Evolutionary conservation across 1,140 invertebrate species (phyloP), one percentile per base, ranked within the genome.

Genomic region (Mamestra configurata): DNA sequence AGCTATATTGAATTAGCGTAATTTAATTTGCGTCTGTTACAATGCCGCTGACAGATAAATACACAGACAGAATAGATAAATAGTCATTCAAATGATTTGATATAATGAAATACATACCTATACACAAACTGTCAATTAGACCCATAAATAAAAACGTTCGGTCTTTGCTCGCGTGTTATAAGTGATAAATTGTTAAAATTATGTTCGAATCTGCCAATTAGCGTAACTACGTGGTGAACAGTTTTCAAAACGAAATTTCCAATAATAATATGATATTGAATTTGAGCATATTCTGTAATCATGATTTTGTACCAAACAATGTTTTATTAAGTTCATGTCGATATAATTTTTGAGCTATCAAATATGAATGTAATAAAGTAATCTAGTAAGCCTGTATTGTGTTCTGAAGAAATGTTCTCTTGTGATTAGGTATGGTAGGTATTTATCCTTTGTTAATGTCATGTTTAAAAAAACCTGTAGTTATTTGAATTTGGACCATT

Each of bases 181-280:
- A 31, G 35, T 8, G 37, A 13, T 66, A 43, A 22, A 15, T 68
- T 20, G 15, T 8, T 24, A 37, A 37, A 18, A 24, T 55, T 24
- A 68, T 68, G 22, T 68, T 66, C 18, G 0, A 49, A 68, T 68
- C 20, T 49, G 64, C 40, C 64, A 68, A 68, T 68, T 68, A 68
- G 43, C 18, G 37, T 66, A 43, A 66, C 61, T 66, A 66, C 8
- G 15, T 20, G 31, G 35, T 31, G 59, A 18, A 37, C 7, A 15
- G 15, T 35, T 27, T n/a, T 43, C 18, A 27, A 43, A 22, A 13
- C 61, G 0, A 66, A 46, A 46, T 49, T 3, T 24, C 40, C 37
- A 46, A 46, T 49, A 27, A 70, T n/a, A 13, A 10, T 46, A 49
- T 49, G 20, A 22, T 70, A 70, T 70, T 46, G 66, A 46, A 70